Percentiles rank a stretch among this genome's conserved stretches.
phyloP scores from a whole-genome alignment of 1,140 invertebrate genomes.

The Leptinotarsa texana region DNA sequence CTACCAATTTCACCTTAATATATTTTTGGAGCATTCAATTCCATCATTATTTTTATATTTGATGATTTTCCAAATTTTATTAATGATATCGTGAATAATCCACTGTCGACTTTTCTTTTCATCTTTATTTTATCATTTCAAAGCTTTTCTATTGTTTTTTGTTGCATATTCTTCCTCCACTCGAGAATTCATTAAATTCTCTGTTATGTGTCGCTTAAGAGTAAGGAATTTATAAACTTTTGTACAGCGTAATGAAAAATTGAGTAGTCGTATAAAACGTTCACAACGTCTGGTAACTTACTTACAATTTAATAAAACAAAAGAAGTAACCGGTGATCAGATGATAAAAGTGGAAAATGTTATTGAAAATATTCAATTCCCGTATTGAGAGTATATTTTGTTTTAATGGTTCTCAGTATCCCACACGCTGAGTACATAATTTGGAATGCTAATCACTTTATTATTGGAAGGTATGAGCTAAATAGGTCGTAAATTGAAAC shows the following conservation, averaged over 20 bases:
- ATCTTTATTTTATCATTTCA: too few species aligned
- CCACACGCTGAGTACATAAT: not conserved
- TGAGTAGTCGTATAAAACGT: not conserved
- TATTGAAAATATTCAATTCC: constrained; percentile 23
- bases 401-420: not conserved
- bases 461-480: not conserved
- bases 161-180: not conserved
- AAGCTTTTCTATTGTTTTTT: too few species aligned
- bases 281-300: not conserved
- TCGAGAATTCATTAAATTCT: constrained; percentile 3
- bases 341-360: not conserved
- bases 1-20: too few species aligned
- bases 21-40: too few species aligned
- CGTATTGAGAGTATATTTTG: constrained; percentile 6
- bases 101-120: too few species aligned
- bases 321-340: not conserved
- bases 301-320: constrained; percentile 13
- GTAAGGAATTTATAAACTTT: not conserved
- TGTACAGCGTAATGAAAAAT: not conserved
- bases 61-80: too few species aligned
- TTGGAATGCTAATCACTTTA: not conserved
- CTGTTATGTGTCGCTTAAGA: not conserved
- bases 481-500: not conserved
- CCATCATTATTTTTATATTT: too few species aligned
- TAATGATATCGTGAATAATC: too few species aligned